Percentiles rank a stretch among this genome's conserved stretches.
phyloP scores from a whole-genome alignment of 2,888 invertebrate species.

The Polietes domitor region DNA sequence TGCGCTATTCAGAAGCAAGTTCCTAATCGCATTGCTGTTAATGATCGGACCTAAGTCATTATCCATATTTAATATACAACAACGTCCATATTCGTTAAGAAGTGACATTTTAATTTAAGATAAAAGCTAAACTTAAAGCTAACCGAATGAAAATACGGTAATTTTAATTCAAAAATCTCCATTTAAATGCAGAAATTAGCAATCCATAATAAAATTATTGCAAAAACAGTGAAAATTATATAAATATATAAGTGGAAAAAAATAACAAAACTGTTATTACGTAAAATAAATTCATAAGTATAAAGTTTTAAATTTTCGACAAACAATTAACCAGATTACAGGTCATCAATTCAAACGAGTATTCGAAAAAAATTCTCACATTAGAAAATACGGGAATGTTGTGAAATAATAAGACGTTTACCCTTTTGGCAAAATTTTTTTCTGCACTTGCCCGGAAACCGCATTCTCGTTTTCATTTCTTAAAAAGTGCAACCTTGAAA shows the following conservation, averaged over 20 bases:
- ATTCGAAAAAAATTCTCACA: too few relatives aligned
- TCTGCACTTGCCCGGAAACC: too few relatives aligned
- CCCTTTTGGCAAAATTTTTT: too few relatives aligned
- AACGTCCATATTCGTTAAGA: conserved; percentile 3
- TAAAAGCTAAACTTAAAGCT: neutral
- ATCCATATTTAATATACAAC: conserved; percentile 12
- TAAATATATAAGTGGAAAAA: neutral
- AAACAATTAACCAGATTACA: too few relatives aligned
- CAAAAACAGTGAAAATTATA: neutral
- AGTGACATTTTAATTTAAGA: neutral
- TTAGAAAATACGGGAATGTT: too few relatives aligned
- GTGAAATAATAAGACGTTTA: too few relatives aligned
- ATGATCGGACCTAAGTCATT: neutral
- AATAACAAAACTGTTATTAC: neutral
- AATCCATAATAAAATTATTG: neutral
- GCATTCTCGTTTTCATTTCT: too few relatives aligned
- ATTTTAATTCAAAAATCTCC: neutral
- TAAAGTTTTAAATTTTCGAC: too few relatives aligned
- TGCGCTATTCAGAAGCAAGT: neutral
- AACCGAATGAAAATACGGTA: neutral
- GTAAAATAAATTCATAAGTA: neutral
- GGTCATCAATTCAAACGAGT: too few relatives aligned
- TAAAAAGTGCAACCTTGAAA: too few relatives aligned
- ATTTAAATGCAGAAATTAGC: neutral
- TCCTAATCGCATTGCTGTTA: neutral